These are phyloP conservation scores for Atherinomorus stipes DNA, from an alignment of 2,113 vertebrate genomes.

Conservation along the genomic window DNA sequence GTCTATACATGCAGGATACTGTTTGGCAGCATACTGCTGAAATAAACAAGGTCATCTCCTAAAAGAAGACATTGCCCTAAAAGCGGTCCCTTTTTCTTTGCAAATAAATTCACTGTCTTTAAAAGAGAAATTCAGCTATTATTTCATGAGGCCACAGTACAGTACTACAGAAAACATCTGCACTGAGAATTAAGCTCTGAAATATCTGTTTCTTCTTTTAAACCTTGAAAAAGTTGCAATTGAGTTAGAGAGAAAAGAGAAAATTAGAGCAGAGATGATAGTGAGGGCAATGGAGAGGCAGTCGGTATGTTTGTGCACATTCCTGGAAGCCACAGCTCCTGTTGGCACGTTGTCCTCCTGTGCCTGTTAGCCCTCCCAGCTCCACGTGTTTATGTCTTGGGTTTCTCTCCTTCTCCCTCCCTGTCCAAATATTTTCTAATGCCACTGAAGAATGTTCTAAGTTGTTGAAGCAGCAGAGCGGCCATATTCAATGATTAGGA, in stretches of 20 bases:
- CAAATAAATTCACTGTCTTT: too few species aligned
- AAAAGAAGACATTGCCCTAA: too few species aligned
- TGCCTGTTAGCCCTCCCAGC: slow-evolving; percentile 59
- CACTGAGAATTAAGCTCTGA: not conserved
- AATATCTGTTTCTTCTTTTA: slow-evolving; percentile 21
- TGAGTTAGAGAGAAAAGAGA: slow-evolving; percentile 28
- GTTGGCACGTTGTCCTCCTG: slow-evolving; percentile 64
- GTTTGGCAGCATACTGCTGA: too few species aligned
- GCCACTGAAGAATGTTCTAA: slow-evolving; percentile 80
- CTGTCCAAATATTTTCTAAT: slow-evolving; percentile 81
- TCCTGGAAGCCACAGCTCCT: slow-evolving; percentile 75
- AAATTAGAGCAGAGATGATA: slow-evolving; percentile 34
- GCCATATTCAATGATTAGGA: slow-evolving; percentile 53
- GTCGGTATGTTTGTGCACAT: slow-evolving; percentile 55
- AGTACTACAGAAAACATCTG: not conserved
- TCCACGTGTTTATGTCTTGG: slow-evolving; percentile 60
- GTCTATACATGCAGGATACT: too few species aligned
- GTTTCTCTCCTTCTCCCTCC: slow-evolving; percentile 64
- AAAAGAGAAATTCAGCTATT: too few species aligned
- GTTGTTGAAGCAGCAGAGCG: slow-evolving; percentile 64
- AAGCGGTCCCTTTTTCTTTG: too few species aligned
- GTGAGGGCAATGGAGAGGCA: slow-evolving; percentile 39
- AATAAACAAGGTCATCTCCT: too few species aligned
- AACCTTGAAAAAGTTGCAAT: slow-evolving; percentile 34
- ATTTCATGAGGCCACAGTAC: too few species aligned